Evolutionary conservation across 2,888 invertebrate species (phyloP).

Genomic region (Charanyca ferruginea): DNA sequence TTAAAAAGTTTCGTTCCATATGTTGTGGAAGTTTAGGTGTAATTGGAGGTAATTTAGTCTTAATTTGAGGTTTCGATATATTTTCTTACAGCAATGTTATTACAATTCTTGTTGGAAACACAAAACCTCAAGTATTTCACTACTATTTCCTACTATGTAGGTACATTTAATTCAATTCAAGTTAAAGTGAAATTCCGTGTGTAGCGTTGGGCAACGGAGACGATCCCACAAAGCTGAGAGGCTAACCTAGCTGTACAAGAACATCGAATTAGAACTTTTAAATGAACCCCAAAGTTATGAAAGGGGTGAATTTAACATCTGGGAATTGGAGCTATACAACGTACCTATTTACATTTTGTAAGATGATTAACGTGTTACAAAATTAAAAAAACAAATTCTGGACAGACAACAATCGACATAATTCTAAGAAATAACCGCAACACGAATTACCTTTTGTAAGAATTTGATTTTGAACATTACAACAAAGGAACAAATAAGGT

Average conservation of each 20-base stretch:
- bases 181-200: conserved; percentile 52
- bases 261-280: conserved; percentile 20
- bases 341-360: neutral
- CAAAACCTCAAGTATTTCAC: conserved; percentile 31
- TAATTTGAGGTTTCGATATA: conserved; percentile 48
- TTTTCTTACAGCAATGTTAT: conserved; percentile 37
- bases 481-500: neutral
- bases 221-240: conserved; percentile 32
- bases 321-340: neutral
- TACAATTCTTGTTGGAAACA: conserved; percentile 28
- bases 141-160: conserved; percentile 24
- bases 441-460: neutral
- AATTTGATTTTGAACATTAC: neutral
- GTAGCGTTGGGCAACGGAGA: conserved; percentile 34
- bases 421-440: neutral
- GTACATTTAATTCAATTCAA: conserved; percentile 38
- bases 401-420: neutral
- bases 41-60: conserved; percentile 48
- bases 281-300: conserved; percentile 12
- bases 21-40: conserved; percentile 45
- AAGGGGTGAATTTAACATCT: neutral
- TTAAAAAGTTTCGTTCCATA: conserved; percentile 54
- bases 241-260: conserved; percentile 12
- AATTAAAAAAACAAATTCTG: conserved; percentile 2
- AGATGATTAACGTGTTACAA: neutral